Evolutionary conservation across 92 coral and sea anemone species (phyloP).

Genomic region (Meandrina meandrites): DNA sequence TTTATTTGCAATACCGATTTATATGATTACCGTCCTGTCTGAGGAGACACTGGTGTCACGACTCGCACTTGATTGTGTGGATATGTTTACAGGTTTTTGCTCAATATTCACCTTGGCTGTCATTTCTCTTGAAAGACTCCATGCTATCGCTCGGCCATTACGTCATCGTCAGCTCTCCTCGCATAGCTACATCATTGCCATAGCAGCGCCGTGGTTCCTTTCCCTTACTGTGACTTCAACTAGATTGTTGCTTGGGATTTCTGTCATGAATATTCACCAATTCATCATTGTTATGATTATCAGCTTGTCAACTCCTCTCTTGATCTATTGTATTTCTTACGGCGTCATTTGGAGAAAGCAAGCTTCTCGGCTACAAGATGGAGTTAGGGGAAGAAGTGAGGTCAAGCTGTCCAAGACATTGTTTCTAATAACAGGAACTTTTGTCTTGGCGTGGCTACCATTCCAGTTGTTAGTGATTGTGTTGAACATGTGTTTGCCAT

Average conservation of each 20-base stretch:
- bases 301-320: constrained; percentile 10
- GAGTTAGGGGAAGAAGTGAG: neutral
- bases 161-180: constrained; percentile 43
- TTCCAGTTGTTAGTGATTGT: neutral
- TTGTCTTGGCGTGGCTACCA: constrained; percentile 23
- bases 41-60: neutral
- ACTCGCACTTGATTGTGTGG: constrained; percentile 24
- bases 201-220: constrained; percentile 51
- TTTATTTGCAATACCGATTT: constrained; percentile 50
- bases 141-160: constrained; percentile 57
- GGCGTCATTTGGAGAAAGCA: neutral
- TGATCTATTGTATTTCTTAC: neutral
- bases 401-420: constrained; percentile 1
- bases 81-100: constrained; percentile 59
- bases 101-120: constrained; percentile 61
- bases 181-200: constrained; percentile 23
- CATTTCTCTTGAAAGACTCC: constrained; percentile 56
- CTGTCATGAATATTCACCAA: neutral
- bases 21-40: constrained; percentile 11
- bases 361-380: neutral
- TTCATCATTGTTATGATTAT: neutral
- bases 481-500: neutral
- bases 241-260: neutral
- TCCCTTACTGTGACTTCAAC: constrained; percentile 18
- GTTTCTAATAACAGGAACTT: constrained; percentile 4